Conservation (phyloP, 1,140 invertebrate genomes). For the Hetaerina americana region DNA sequence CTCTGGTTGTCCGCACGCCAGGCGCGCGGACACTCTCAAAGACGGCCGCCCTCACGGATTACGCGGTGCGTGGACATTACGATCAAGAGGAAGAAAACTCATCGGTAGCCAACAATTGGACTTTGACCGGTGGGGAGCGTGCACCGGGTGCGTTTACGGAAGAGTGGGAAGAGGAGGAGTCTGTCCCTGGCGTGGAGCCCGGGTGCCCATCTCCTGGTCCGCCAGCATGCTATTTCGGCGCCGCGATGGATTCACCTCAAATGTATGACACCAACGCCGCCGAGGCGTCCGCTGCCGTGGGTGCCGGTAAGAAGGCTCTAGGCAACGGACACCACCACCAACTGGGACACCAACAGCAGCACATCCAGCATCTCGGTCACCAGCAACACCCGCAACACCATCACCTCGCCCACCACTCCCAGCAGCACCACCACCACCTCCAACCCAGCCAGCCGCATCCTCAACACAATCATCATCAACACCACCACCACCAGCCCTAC, state of each 20-base stretch:
- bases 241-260: neutral
- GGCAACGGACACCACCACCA: neutral
- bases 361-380: neutral
- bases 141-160: neutral
- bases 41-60: neutral
- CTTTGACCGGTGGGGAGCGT: neutral
- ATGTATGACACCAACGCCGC: neutral
- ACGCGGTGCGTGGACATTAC: neutral
- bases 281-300: neutral
- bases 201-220: neutral
- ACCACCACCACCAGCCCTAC: neutral
- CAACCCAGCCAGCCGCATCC: neutral
- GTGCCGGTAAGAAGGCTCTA: neutral
- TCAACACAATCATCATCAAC: neutral
- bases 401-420: neutral
- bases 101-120: neutral
- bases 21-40: neutral
- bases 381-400: neutral
- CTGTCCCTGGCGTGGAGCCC: neutral
- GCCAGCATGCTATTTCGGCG: neutral
- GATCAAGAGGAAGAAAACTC: neutral
- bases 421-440: neutral
- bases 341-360: neutral
- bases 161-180: neutral
- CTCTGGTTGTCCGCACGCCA: neutral